Base-by-base conservation (phyloP, 1,140 invertebrate genomes). In the Bombus difficillimus region DNA sequence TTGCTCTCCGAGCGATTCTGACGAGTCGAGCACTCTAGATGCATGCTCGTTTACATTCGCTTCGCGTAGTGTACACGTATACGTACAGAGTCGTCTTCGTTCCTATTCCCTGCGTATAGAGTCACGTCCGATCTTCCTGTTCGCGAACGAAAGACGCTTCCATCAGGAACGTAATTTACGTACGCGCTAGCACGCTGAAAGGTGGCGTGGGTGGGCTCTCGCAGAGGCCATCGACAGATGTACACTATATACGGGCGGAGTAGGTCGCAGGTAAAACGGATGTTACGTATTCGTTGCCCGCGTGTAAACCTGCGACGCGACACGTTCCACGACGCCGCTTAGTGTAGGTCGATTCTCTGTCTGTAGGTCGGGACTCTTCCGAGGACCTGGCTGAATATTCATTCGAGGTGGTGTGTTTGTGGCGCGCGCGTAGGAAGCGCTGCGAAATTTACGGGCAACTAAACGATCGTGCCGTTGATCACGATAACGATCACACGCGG, bases 251-350 rank as follows among this genome's bases (percentile, higher is more conserved):
- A 84, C 73, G 86, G 77, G 2, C 43, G 53, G 43, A 87, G 73
- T 83, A 76, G 87, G 81, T 83, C 75, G 85, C 85, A 84, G 79
- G 82, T 88, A 82, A 88, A 86, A 82, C 84, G 84, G 79, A 88
- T 88, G 79, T 86, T 88, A 88, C 86, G 82, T 47, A 76, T 77
- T 80, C 57, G 66, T 47, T 41, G 59, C 66, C 81, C 73, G 83
- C 72, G 78, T 77, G 84, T 81, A 82, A 74, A 88, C 73, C 86
- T 86, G 79, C 72, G 75, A 82, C 66, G 77, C 83, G 83, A 85
- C 86, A 66, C 32, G 77, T 69, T 76, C 74, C 43, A 15, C 59
- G 22, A 41, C 39, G 22, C 25, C 79, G 41, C 59, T 37, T 66
- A 87, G 81, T 80, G 86, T 85, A 87, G 79, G 73, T 81, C 84